Conservation (phyloP, 53 echinoderm and acorn worm genomes). For the Temnopleurus reevesii region DNA sequence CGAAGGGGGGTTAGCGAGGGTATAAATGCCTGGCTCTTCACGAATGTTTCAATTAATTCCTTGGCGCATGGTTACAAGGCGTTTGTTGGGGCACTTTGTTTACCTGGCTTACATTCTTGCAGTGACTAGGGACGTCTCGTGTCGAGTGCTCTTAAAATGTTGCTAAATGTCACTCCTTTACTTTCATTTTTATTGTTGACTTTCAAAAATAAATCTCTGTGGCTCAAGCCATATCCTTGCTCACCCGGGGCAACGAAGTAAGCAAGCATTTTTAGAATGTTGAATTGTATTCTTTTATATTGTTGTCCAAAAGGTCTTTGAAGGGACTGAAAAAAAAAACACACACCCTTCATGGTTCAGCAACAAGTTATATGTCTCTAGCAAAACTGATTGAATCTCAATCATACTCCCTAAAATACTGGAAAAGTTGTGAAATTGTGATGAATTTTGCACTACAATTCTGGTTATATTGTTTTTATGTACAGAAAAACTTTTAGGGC, state of each 20-base stretch:
- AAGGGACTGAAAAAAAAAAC: too few species aligned
- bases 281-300: too few species aligned
- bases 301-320: too few species aligned
- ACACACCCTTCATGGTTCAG: too few species aligned
- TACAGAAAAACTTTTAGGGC: too few species aligned
- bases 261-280: too few species aligned
- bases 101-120: neutral
- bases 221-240: neutral
- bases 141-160: constrained; percentile 22
- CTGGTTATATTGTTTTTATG: too few species aligned
- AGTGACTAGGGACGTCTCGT: neutral
- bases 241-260: neutral
- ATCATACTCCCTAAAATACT: too few species aligned
- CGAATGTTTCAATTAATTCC: constrained; percentile 6
- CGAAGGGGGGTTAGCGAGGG: neutral
- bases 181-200: neutral
- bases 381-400: too few species aligned
- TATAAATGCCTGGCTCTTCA: neutral
- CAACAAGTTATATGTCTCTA: too few species aligned
- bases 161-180: constrained; percentile 24
- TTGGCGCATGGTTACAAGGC: neutral
- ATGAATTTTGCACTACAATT: too few species aligned
- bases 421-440: too few species aligned
- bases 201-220: neutral
- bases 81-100: constrained; percentile 19